Evolutionary conservation across 30 jellyfish, hydroid and myxozoan species (phyloP), one percentile per base, ranked within the genome.

Genomic region (Chrysaora quinquecirrha): DNA sequence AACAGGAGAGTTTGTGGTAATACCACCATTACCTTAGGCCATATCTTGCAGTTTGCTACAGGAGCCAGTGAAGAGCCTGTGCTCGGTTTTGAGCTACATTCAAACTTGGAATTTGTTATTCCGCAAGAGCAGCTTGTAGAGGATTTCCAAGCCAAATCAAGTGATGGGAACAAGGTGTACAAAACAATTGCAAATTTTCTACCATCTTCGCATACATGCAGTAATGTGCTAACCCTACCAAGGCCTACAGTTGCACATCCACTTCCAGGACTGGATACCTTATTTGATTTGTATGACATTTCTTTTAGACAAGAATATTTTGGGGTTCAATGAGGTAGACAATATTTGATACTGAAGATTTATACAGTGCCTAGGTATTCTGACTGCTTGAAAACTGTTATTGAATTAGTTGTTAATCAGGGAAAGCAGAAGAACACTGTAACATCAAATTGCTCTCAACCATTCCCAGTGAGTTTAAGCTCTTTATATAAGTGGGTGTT

Each of bases 1-100:
- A 28, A 28, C 38, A 72, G 48, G 25, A 22, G 84, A 32, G 33
- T 35, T 16, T 67, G 24, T 25, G 80, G 80, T 18, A 30, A 2
- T 67, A 20, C 30, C 65, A 34, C 29, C 33, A 34, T 72, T 24
- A 34, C 84, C 31, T 28, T 72, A 32, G 22, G 30, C 20, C 46
- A 38, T 24, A 72, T 72, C 33, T 35, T 72, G 29, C 33, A 38
- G n/a, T n/a, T n/a, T n/a, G n/a, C n/a, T n/a, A 72, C 84, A 14
- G 80, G 84, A 31, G 73, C 84, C 19, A 18, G 71, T 34, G 84
- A 72, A 43, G 84, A 72, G 27, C 87, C 80, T 18, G 80, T 58
- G 12, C 82, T 75, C 28, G 84, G 84, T 16, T 72, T 72, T 28
- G 43, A 14, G 11, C 30, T 18, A n/a, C 19, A 72, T 34, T 60